These are phyloP conservation scores for Megaceryle torquata DNA, from an alignment of 2,113 vertebrate genomes.

Conservation along the genomic window DNA sequence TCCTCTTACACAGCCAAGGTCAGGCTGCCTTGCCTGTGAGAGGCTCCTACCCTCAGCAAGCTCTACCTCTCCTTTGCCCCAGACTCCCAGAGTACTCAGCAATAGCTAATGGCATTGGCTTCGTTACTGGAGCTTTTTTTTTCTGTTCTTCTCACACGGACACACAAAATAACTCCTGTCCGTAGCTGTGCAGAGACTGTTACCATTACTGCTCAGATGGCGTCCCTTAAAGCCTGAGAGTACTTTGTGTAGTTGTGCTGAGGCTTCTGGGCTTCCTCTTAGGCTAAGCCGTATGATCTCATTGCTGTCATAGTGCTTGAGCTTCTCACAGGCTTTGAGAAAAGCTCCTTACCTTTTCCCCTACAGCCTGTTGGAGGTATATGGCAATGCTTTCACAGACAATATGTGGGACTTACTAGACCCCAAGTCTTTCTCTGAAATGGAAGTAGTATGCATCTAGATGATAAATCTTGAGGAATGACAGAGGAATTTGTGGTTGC, in stretches of 20 bases:
- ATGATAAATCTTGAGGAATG: background rate
- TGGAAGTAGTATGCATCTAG: background rate
- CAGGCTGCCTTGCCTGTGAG: background rate
- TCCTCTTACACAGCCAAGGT: background rate
- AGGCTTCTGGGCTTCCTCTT: background rate
- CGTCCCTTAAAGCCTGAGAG: background rate
- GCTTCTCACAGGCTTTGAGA: background rate
- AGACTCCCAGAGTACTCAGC: background rate
- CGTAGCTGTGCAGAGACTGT: background rate
- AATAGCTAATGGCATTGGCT: background rate
- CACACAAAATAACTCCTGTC: background rate
- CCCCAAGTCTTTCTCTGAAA: background rate
- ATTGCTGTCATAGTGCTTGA: background rate
- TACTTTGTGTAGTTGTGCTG: background rate
- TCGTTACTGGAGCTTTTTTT: background rate
- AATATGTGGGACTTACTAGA: background rate
- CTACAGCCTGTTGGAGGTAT: background rate
- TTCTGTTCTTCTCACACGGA: background rate
- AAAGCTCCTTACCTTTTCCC: background rate
- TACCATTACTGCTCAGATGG: background rate
- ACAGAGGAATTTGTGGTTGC: background rate
- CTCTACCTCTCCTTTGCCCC: background rate
- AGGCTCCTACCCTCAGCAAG: background rate
- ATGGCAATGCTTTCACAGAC: background rate
- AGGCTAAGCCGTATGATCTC: background rate